Evolutionary conservation across 2,888 invertebrate species (phyloP).

Genomic region (Drosophila helvetica): DNA sequence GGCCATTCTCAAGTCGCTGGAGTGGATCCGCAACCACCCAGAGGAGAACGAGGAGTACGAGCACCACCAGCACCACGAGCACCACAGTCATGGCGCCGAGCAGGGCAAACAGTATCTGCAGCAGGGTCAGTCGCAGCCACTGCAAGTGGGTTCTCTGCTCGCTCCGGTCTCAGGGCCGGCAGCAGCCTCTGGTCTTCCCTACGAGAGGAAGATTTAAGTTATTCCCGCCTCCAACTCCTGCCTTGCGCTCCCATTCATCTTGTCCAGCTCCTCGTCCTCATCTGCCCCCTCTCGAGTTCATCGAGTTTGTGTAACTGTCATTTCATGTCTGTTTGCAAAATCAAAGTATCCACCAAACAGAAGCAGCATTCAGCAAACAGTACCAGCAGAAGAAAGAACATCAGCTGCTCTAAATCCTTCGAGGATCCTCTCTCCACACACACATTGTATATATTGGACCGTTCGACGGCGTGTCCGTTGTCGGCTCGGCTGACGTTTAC

Average conservation of each 20-base stretch:
- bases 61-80: slow-evolving; percentile 77
- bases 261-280: slow-evolving; percentile 6
- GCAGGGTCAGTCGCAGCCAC: slow-evolving; percentile 18
- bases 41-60: slow-evolving; percentile 58
- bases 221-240: slow-evolving; percentile 8
- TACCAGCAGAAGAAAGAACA: slow-evolving; percentile 11
- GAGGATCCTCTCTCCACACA: slow-evolving; percentile 36
- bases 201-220: slow-evolving; percentile 69
- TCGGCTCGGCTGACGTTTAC: slow-evolving; percentile 78
- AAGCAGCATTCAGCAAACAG: slow-evolving; percentile 22
- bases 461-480: slow-evolving; percentile 61
- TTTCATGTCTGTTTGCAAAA: slow-evolving; percentile 69
- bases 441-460: slow-evolving; percentile 49
- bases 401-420: slow-evolving; percentile 34
- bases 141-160: slow-evolving; percentile 29
- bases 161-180: slow-evolving; percentile 38
- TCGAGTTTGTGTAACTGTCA: slow-evolving; percentile 27
- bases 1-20: slow-evolving; percentile 74
- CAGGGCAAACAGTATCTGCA: slow-evolving; percentile 58
- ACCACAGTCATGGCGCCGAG: slow-evolving; percentile 40
- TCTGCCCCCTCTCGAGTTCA: not conserved
- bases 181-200: slow-evolving; percentile 51
- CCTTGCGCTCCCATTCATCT: slow-evolving; percentile 31
- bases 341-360: too few relatives aligned
- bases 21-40: slow-evolving; percentile 77